Base-by-base conservation (phyloP, 2,888 invertebrate species). In the Actias luna region DNA sequence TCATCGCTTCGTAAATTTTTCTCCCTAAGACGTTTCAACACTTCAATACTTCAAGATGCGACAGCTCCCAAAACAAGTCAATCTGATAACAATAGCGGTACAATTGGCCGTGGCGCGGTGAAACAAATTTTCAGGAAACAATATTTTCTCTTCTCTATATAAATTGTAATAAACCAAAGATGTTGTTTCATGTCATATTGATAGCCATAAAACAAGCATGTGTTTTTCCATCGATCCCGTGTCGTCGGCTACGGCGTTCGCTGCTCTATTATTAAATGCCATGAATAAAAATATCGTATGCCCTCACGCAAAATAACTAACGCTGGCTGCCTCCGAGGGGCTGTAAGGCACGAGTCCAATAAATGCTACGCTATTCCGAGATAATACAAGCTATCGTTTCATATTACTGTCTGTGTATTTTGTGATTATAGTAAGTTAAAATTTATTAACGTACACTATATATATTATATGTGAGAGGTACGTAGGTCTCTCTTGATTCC, bases 261-360 rank as follows among this genome's bases (percentile, higher is more conserved):
- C 69, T 66, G 65, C 78, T 83, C 75, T 83, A 79, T 82, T 82
- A 85, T 84, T 84, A 85, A 81, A 79, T 74, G 75, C 73, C 75
- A 80, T 83, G 83, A 82, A 83, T 83, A 84, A 85, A 85, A 84
- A 84, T 78, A 83, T 79, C 74, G 77, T 76, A 73, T 69, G 73
- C 76, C 79, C 82, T 82, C 81, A 80, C 82, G 82, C 78, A 77
- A 80, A 81, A 81, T 83, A 79, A 82, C 78, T 78, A 75, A 77
- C 76, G 73, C 65, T 61, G 65, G 70, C 70, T 68, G 70, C 69
- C 64, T 74, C 59, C 22, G 59, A 72, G 73, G 74, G 72, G 64
- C 65, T 65, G 60, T 64, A 35, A 65, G 66, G 67, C 8, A 14
- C 36, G 67, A 55, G 42, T 3, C 22, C 63, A 75, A 27, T 35